A percentile compares a stretch with the other conserved stretches of the same genome.
phyloP scores from a whole-genome alignment of 1,140 invertebrate species.

The Anadara kagoshimensis region DNA sequence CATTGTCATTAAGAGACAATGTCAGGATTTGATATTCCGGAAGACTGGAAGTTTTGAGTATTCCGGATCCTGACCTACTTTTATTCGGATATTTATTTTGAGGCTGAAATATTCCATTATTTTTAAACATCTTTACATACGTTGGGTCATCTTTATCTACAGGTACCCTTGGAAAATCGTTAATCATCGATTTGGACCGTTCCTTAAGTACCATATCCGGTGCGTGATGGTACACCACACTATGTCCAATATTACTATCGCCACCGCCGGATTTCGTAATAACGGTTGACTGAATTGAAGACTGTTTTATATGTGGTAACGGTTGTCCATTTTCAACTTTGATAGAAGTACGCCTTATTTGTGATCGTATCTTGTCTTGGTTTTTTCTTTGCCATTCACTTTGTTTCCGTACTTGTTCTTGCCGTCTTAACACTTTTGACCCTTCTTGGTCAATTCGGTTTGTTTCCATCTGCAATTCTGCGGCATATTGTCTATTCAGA shows the following conservation, averaged over 20 bases:
- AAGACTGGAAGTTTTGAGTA: slow-evolving; percentile 19
- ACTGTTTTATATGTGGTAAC: slow-evolving; percentile 10
- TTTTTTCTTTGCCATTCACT: slow-evolving; percentile 40
- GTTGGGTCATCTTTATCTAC: slow-evolving; percentile 55
- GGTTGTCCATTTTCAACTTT: slow-evolving; percentile 4
- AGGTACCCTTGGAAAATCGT: slow-evolving; percentile 33
- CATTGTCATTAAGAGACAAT: slow-evolving; percentile 27
- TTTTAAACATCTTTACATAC: slow-evolving; percentile 52
- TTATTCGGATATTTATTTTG: slow-evolving; percentile 49
- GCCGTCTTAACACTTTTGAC: slow-evolving; percentile 41
- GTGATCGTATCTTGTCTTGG: slow-evolving; percentile 44
- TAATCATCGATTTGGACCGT: neutral
- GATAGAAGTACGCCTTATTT: slow-evolving; percentile 20
- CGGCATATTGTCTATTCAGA: slow-evolving; percentile 46
- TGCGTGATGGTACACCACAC: neutral
- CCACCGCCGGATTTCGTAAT: neutral
- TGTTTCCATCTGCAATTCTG: slow-evolving; percentile 45
- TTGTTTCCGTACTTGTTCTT: slow-evolving; percentile 49
- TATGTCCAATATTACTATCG: neutral
- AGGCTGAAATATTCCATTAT: slow-evolving; percentile 48
- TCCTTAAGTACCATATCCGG: slow-evolving; percentile 7
- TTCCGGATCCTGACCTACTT: slow-evolving; percentile 8
- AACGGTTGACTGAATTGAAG: neutral
- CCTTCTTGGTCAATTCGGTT: slow-evolving; percentile 46
- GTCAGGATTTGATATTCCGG: slow-evolving; percentile 39